These are phyloP conservation scores for Hirundo rustica DNA, from an alignment of 2,797 vertebrate species.

Conservation along the genomic window DNA sequence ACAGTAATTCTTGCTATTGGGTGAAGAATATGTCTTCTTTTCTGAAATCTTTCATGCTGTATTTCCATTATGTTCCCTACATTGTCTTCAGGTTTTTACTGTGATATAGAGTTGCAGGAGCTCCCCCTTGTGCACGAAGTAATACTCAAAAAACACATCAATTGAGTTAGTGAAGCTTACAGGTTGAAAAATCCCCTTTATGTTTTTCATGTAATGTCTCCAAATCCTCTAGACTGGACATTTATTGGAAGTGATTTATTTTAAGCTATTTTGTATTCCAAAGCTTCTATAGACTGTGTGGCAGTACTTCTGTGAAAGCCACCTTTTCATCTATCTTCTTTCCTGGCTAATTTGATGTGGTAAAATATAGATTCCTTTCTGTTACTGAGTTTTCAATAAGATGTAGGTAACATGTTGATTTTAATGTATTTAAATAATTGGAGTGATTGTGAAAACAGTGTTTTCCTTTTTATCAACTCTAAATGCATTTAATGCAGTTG, in stretches of 20 bases:
- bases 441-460: neutral
- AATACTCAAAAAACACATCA: neutral
- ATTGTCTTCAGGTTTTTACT: neutral
- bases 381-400: neutral
- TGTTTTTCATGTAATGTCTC: neutral
- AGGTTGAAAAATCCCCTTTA: neutral
- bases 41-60: neutral
- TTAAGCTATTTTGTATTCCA: neutral
- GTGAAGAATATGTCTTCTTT: neutral
- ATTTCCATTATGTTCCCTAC: neutral
- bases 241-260: neutral
- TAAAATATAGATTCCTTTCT: neutral
- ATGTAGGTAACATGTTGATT: neutral
- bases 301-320: neutral
- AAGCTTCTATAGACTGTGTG: neutral
- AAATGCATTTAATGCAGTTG: neutral
- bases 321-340: neutral
- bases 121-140: constrained; percentile 68
- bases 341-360: neutral
- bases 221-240: neutral
- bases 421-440: neutral
- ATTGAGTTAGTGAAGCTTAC: neutral
- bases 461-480: neutral
- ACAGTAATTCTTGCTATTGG: neutral
- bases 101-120: constrained; percentile 47